Evolutionary conservation across 2,888 invertebrate genomes (phyloP).

Genomic region (Tinea trinotella): DNA sequence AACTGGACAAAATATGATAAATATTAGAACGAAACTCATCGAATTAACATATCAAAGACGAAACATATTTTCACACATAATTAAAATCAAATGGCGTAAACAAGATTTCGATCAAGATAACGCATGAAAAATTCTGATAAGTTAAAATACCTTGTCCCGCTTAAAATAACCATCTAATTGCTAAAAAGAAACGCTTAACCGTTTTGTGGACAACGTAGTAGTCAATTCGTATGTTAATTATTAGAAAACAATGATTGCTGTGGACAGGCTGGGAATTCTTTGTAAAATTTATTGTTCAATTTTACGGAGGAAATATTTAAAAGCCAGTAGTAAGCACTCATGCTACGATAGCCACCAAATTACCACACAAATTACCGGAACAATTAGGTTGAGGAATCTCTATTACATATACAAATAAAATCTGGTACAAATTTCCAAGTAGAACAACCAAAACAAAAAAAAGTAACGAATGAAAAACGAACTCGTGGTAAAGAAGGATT

Average conservation of each 20-base stretch:
- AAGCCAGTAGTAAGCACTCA: background rate
- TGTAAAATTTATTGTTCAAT: constrained; percentile 7
- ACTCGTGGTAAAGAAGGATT: background rate
- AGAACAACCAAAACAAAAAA: constrained; percentile 24
- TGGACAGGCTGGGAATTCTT: constrained; percentile 22
- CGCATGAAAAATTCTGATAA: background rate
- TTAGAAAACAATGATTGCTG: constrained; percentile 21
- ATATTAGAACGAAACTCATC: constrained; percentile 3
- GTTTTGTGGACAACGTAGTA: constrained; percentile 16
- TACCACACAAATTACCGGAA: constrained; percentile 4
- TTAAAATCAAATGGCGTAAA: constrained; percentile 12
- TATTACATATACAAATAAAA: background rate
- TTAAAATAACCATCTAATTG: constrained; percentile 16
- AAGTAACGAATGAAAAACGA: constrained; percentile 19
- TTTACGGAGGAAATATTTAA: background rate
- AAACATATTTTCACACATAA: constrained; percentile 14
- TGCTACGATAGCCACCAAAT: background rate
- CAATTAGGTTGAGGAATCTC: background rate
- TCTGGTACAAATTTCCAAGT: constrained; percentile 4
- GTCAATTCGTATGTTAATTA: constrained; percentile 26
- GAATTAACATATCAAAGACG: constrained; percentile 15
- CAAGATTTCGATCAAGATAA: constrained; percentile 15
- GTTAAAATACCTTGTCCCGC: constrained; percentile 8
- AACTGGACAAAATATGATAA: background rate
- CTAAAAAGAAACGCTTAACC: constrained; percentile 16